Base-by-base conservation (phyloP, 1,140 invertebrate species). In the Drosophila truncata region DNA sequence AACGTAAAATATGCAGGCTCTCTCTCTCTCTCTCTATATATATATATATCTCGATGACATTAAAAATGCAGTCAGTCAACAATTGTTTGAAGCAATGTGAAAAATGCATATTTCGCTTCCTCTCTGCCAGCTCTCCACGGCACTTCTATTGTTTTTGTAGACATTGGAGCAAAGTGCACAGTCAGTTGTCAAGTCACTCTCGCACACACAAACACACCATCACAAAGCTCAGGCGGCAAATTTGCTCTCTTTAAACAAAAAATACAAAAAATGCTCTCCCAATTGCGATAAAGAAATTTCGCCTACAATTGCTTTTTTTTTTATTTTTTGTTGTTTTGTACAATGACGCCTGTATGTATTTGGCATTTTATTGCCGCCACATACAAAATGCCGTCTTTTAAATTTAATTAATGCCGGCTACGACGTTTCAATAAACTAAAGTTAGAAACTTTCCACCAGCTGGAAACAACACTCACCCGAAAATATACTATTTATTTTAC, bases 111-210 rank as follows among this genome's bases (percentile, higher is more conserved):
- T 39, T 72, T 47, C 27, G 20, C 42, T 47, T 80, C 31, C 52
- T 29, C 55, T 27, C 23, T 25, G 7, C 9, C 18, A 23, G 52
- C 52, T 55, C 62, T 76, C 50, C 63, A 35, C 62, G 8, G 31
- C 66, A 46, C 64, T 58, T 67, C 52, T 63, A 71, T 78, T 78
- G 76, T 71, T 71, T 65, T 78, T 78, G 25, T 47, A 33, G 62
- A 47, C 58, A 70, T 65, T 65, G 64, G 77, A 84, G 77, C 84
- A 83, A 78, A 87, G 84, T 83, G 77, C 84, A 79, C 70, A 70
- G 46, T 76, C 44, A 55, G 81, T 84, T 76, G 66, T 71, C 59
- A 84, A 84, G 77, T 78, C 52, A 63, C 74, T 72, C 55, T 46
- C 64, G 16, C 31, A 44, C 57, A 57, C 42, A 52, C 11, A 41